Conservation (phyloP, 1,140 invertebrate species). For the Cotesia glomerata region DNA sequence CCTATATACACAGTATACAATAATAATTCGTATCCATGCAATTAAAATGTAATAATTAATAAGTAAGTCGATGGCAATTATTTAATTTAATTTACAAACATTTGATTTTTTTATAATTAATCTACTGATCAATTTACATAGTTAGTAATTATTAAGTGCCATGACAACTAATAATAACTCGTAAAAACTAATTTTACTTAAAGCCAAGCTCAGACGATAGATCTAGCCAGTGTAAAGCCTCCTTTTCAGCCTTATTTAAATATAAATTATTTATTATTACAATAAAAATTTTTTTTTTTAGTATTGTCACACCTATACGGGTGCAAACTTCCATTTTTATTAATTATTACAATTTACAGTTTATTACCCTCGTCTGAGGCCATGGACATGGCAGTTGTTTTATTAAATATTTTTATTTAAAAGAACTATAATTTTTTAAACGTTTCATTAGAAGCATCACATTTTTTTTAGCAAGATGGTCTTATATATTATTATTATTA, state of each 20-base stretch:
- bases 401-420: slow-evolving; percentile 29
- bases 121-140: background rate
- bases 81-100: background rate
- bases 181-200: slow-evolving; percentile 29
- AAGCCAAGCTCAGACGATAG: slow-evolving; percentile 34
- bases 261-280: slow-evolving; percentile 41
- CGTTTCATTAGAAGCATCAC: background rate
- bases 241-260: slow-evolving; percentile 35
- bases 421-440: background rate
- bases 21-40: background rate
- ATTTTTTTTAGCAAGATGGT: background rate
- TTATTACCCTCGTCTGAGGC: slow-evolving; percentile 29
- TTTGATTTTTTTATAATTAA: background rate
- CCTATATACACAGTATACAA: background rate
- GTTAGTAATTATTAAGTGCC: background rate
- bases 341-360: slow-evolving; percentile 28
- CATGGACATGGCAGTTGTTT: slow-evolving; percentile 45
- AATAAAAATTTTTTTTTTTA: slow-evolving; percentile 38
- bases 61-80: background rate
- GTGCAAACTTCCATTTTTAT: background rate
- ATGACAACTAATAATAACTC: slow-evolving; percentile 4
- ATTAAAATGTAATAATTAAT: background rate
- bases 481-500: background rate
- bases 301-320: background rate
- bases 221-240: background rate